These are phyloP conservation scores for Rhynchophorus ferrugineus DNA, from an alignment of 1,140 invertebrate genomes.

Conservation along the genomic window DNA sequence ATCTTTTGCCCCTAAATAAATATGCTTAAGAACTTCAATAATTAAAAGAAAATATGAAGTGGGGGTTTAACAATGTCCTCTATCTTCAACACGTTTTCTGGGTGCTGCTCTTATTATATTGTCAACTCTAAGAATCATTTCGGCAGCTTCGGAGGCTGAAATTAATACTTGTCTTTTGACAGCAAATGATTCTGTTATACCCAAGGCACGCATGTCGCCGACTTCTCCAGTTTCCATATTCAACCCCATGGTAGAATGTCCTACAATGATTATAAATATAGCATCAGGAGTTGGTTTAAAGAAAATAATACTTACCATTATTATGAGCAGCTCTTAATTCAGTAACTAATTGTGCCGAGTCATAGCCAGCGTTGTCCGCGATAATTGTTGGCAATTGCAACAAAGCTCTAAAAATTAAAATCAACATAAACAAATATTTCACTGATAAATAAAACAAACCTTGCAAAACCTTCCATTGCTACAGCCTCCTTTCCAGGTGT, in stretches of 20 bases:
- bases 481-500: constrained; percentile 96
- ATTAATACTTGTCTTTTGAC: constrained; percentile 94
- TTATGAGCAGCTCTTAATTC: constrained; percentile 85
- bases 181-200: constrained; percentile 93
- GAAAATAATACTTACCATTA: constrained; percentile 53
- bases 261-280: constrained; percentile 3
- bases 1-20: too few relatives aligned
- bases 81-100: constrained; percentile 78
- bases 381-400: constrained; percentile 88
- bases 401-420: constrained; percentile 52
- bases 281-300: background rate
- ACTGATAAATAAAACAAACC: constrained; percentile 2
- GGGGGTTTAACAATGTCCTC: constrained; percentile 69
- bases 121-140: constrained; percentile 98
- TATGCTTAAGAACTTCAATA: background rate
- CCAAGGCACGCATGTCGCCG: constrained; percentile 80
- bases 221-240: constrained; percentile 84
- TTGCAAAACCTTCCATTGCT: constrained; percentile 93
- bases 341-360: constrained; percentile 90
- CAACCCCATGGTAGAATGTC: constrained; percentile 65
- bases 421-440: background rate
- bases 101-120: constrained; percentile 95
- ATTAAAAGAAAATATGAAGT: background rate
- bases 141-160: constrained; percentile 94
- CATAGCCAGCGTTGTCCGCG: constrained; percentile 97